phyloP scores from a whole-genome alignment of 2,113 vertebrate species.

The Lasiurus borealis region DNA sequence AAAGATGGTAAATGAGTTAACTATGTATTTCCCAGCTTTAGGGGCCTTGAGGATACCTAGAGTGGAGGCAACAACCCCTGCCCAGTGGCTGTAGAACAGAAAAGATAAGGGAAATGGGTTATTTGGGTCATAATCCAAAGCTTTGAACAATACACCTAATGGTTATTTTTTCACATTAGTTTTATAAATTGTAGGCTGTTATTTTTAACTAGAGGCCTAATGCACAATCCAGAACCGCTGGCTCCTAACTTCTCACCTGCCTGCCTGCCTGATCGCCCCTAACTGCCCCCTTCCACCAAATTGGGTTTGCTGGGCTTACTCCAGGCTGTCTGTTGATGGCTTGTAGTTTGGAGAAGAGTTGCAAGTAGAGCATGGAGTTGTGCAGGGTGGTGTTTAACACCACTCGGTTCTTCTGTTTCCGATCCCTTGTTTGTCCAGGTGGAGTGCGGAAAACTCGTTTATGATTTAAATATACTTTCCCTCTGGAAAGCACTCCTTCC shows the following conservation, averaged over 20 bases:
- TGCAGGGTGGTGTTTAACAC: background rate
- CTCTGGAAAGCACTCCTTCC: background rate
- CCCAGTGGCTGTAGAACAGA: background rate
- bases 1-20: constrained; percentile 85
- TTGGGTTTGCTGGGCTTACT: background rate
- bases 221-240: no score
- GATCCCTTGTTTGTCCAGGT: background rate
- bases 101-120: background rate
- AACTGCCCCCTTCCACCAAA: no score
- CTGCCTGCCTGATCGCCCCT: no score
- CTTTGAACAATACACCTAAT: background rate
- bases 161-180: background rate
- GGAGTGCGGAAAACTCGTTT: background rate
- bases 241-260: no score
- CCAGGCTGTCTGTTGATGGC: background rate
- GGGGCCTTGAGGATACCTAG: background rate
- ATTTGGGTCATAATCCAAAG: background rate
- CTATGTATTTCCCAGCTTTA: background rate
- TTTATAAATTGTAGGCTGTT: background rate
- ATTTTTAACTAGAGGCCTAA: background rate
- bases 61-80: background rate
- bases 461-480: background rate
- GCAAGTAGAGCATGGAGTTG: background rate
- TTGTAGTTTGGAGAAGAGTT: background rate
- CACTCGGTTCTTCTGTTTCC: background rate